Conservation (phyloP, 1,140 invertebrate genomes). For the Hydropsyche tenuis region DNA sequence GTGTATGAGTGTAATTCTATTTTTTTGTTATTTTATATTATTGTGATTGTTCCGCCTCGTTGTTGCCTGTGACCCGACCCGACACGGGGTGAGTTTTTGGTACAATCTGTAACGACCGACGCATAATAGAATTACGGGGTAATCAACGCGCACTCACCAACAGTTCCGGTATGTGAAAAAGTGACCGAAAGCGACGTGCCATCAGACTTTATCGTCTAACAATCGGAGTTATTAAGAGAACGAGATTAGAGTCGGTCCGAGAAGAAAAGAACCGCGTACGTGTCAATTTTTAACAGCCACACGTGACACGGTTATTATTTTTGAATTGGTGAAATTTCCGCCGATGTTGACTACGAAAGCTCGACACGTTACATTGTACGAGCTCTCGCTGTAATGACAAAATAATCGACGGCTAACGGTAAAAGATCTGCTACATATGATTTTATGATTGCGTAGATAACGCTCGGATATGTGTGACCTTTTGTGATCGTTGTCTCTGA, state of each 20-base stretch:
- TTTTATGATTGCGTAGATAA: too few relatives aligned
- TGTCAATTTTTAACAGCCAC: conserved; percentile 19
- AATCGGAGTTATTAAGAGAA: too few relatives aligned
- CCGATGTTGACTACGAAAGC: background rate
- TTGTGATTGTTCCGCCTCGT: conserved; percentile 34
- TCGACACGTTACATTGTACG: background rate
- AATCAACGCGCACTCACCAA: conserved; percentile 38
- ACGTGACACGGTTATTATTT: conserved; percentile 25
- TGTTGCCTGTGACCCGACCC: conserved; percentile 31
- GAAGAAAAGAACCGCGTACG: background rate
- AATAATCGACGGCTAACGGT: conserved; percentile 13
- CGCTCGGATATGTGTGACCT: too few relatives aligned
- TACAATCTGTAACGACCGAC: conserved; percentile 46
- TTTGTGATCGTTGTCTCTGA: too few relatives aligned
- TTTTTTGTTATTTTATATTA: conserved; percentile 25
- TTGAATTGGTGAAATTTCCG: conserved; percentile 33
- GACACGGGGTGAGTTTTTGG: conserved; percentile 43
- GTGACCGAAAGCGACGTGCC: background rate
- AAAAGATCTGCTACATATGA: conserved; percentile 2
- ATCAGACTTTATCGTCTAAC: background rate
- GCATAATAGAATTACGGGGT: conserved; percentile 49
- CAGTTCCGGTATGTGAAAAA: conserved; percentile 33
- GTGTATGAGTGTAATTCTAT: conserved; percentile 23
- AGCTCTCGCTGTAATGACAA: background rate
- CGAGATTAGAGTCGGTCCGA: background rate